These are phyloP conservation scores for Urocynchramus pylzowi DNA, from an alignment of 2,113 vertebrate species.

Conservation along the genomic window DNA sequence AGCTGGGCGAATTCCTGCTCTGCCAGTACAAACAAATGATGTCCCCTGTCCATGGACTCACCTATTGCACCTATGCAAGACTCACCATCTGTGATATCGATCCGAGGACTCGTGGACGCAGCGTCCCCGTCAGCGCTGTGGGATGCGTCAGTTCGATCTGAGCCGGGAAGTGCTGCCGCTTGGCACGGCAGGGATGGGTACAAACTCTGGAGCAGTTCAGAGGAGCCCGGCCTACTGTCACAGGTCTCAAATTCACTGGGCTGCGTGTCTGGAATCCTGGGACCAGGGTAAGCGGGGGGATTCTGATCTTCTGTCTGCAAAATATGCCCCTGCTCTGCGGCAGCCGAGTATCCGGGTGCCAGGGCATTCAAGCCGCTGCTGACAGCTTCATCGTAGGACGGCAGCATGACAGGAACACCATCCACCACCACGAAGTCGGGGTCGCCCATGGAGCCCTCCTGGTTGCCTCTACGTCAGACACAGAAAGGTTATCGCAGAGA, in stretches of 20 bases:
- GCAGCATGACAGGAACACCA: slow-evolving; percentile 83
- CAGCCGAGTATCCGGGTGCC: slow-evolving; percentile 66
- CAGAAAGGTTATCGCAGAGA: background rate
- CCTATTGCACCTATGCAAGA: background rate
- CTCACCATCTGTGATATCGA: slow-evolving; percentile 86
- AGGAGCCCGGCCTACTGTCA: slow-evolving; percentile 66
- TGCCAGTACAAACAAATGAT: background rate
- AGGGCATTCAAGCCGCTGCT: slow-evolving; percentile 64
- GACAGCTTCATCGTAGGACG: slow-evolving; percentile 87
- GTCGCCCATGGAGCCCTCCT: slow-evolving; percentile 69
- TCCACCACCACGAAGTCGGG: slow-evolving; percentile 85
- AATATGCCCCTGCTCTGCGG: slow-evolving; percentile 63
- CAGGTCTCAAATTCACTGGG: slow-evolving; percentile 68
- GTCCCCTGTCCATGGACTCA: background rate
- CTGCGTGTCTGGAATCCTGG: slow-evolving; percentile 57
- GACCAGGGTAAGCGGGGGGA: slow-evolving; percentile 81
- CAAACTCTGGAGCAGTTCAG: slow-evolving; percentile 77
- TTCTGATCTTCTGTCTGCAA: slow-evolving; percentile 77
- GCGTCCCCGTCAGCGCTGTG: slow-evolving; percentile 43
- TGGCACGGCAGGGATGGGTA: slow-evolving; percentile 62
- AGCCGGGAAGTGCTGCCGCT: background rate
- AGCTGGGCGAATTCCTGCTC: background rate
- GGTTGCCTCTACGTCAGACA: slow-evolving; percentile 68
- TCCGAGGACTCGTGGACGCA: slow-evolving; percentile 74
- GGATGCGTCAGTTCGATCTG: slow-evolving; percentile 51